These are phyloP conservation scores for Criorhina ranunculi DNA, from an alignment of 2,888 invertebrate species.

Conservation along the genomic window DNA sequence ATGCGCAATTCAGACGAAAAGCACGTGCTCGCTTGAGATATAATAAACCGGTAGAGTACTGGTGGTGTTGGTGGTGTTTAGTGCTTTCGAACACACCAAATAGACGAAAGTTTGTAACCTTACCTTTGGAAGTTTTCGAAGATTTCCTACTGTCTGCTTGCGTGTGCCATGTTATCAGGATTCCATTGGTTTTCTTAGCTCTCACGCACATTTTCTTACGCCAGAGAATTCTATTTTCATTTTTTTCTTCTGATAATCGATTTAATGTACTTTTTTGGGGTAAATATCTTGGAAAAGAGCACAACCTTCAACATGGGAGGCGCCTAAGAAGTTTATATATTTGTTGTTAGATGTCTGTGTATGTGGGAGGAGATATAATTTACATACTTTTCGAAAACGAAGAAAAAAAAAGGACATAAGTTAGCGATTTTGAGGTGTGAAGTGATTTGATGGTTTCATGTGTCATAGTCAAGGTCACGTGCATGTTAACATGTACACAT, in stretches of 20 bases:
- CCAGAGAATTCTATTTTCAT: slow-evolving; percentile 26
- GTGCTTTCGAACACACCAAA: slow-evolving; percentile 44
- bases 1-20: slow-evolving; percentile 58
- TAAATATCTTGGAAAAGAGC: slow-evolving; percentile 57
- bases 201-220: slow-evolving; percentile 67
- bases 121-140: slow-evolving; percentile 56
- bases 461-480: slow-evolving; percentile 47
- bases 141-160: slow-evolving; percentile 45
- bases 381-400: slow-evolving; percentile 33
- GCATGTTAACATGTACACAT: not conserved
- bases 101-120: slow-evolving; percentile 34
- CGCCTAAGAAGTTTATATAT: slow-evolving; percentile 63
- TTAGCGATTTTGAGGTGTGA: slow-evolving; percentile 16
- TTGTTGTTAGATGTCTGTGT: slow-evolving; percentile 22
- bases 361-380: slow-evolving; percentile 71
- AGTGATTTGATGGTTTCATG: slow-evolving; percentile 23
- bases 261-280: slow-evolving; percentile 71
- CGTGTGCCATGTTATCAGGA: slow-evolving; percentile 62
- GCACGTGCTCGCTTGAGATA: slow-evolving; percentile 60
- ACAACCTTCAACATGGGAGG: slow-evolving; percentile 69
- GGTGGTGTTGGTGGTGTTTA: not conserved
- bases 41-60: slow-evolving; percentile 23
- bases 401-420: not conserved
- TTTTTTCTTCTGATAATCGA: slow-evolving; percentile 62
- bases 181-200: slow-evolving; percentile 73